Evolutionary conservation across 2,797 vertebrate genomes (phyloP).

Genomic region (Chrysocyon brachyurus): DNA sequence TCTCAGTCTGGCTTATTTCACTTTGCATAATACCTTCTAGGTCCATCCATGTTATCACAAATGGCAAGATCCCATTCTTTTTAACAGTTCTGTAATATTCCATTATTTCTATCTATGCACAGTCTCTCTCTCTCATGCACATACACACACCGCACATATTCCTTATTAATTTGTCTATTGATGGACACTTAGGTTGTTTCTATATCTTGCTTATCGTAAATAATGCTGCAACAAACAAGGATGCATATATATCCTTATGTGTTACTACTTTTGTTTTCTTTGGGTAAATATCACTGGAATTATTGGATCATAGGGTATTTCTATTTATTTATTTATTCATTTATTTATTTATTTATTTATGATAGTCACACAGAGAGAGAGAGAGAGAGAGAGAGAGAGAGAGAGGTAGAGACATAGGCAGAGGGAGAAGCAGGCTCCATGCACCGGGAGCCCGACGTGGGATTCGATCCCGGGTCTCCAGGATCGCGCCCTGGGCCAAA

Average conservation of each 20-base stretch:
- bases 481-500: too few species aligned
- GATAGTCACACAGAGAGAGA: too few species aligned
- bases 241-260: background rate
- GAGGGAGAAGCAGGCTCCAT: too few species aligned
- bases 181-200: background rate
- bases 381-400: too few species aligned
- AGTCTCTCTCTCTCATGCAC: background rate
- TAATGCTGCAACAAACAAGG: background rate
- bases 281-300: background rate
- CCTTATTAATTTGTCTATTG: background rate
- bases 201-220: background rate
- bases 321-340: background rate
- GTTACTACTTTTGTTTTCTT: background rate
- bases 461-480: too few species aligned
- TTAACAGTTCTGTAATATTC: background rate
- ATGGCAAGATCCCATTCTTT: background rate
- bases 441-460: too few species aligned
- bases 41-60: background rate
- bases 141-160: background rate
- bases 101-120: background rate
- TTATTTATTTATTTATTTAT: background rate
- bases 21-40: background rate
- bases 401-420: too few species aligned
- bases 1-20: background rate
- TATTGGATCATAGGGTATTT: background rate